Evolutionary conservation across 2,113 vertebrate genomes (phyloP), one percentile per base, ranked within the genome.

Genomic region (Jaculus jaculus): DNA sequence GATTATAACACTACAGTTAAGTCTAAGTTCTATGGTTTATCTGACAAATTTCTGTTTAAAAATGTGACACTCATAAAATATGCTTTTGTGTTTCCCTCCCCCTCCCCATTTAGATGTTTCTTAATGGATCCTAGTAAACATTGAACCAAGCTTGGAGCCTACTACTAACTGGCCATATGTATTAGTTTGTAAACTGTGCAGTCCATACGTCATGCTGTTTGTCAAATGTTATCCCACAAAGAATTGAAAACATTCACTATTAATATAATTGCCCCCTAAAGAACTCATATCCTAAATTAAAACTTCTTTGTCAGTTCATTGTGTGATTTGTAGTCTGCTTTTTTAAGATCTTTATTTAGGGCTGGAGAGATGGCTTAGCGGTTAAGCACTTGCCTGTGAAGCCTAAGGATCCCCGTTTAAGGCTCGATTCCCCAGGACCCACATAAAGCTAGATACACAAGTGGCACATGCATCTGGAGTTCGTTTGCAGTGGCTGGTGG

Each of bases 51-150:
- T 86, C 86, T 93, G 0, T 34, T 42, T 26, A 23, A 78, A 51
- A 51, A 51, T 7, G 28, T 82, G 39, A 78, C 15, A 69, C 63
- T 95, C 34, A 69, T 90, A 73, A 82, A 92, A 47, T 74, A 39
- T 37, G 20, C 66, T 92, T 93, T 15, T 66, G 65, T 60, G 21
- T 90, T 92, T 96, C 81, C 94, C 72, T 39, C 81, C 94, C 72
- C 37, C 24, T 15, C 12, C 42, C 93, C 86, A 79, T 97, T 86
- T 96, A 98, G 98, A 63, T 90, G 60, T 98, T 97, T 83, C 96
- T 98, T 82, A 96, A 47, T 26, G 97, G 93, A 89, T 92, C 95
- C 47, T 32, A 24, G 78, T 79, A 91, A 93, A 24, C 28, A 61
- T 37, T 47, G 87, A 81, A 71, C 39, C 88, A 91, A 81, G 11